Percentiles rank a stretch among this genome's conserved stretches.
Evolutionary conservation across 2,113 vertebrate genomes (phyloP).

Genomic region (Silurus glanis): DNA sequence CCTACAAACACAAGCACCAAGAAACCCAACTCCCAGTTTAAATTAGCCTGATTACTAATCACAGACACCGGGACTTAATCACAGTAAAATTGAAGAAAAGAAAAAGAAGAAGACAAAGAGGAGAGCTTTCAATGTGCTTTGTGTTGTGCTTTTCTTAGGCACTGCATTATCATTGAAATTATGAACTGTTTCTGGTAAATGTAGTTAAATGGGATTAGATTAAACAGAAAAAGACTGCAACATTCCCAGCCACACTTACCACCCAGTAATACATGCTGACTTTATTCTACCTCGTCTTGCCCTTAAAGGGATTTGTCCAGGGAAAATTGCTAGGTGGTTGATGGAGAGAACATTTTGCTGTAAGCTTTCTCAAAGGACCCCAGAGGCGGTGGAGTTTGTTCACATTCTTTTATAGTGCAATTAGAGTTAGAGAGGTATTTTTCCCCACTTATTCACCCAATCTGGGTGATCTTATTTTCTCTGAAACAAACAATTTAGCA

Average conservation of each 20-base stretch:
- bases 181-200: background rate
- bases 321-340: background rate
- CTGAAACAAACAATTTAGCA: slow-evolving; percentile 7
- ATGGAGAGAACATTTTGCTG: slow-evolving; percentile 28
- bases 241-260: background rate
- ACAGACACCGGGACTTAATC: too few relatives aligned
- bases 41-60: too few relatives aligned
- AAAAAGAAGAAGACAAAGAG: background rate
- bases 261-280: slow-evolving; percentile 3
- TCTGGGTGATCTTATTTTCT: slow-evolving; percentile 4
- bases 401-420: slow-evolving; percentile 22
- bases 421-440: slow-evolving; percentile 4
- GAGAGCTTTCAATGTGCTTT: background rate
- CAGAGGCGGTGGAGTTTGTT: slow-evolving; percentile 8
- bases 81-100: background rate
- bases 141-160: background rate
- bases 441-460: background rate
- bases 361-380: slow-evolving; percentile 26
- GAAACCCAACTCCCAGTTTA: background rate
- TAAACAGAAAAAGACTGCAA: background rate
- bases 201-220: background rate
- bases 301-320: slow-evolving; percentile 6
- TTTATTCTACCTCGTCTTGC: background rate
- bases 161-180: background rate
- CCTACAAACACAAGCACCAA: background rate